Evolutionary conservation across 2,113 vertebrate genomes (phyloP).

Genomic region (Pelmatolapia mariae): DNA sequence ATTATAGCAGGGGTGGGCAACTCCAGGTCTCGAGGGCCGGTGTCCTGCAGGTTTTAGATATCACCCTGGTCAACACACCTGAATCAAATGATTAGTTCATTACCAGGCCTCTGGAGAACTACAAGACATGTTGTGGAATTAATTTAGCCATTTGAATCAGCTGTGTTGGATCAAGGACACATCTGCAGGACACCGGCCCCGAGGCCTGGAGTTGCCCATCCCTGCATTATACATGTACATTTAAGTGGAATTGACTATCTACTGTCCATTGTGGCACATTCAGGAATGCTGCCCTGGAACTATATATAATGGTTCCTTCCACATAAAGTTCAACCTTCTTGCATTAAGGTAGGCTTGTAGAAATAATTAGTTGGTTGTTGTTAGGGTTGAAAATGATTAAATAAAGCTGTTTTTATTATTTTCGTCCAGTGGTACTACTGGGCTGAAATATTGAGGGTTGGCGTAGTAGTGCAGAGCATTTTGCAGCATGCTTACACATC

Average conservation of each 20-base stretch:
- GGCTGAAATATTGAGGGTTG: background rate
- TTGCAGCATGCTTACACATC: background rate
- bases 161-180: background rate
- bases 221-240: background rate
- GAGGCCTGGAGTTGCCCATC: no score
- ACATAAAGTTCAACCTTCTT: background rate
- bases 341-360: background rate
- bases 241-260: background rate
- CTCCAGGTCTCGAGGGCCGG: background rate
- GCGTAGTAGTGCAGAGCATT: background rate
- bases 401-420: background rate
- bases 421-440: accelerated
- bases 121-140: accelerated
- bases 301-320: background rate
- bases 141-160: background rate
- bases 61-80: background rate
- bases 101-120: accelerated
- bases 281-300: background rate
- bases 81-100: background rate
- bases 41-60: background rate
- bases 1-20: accelerated
- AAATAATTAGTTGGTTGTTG: background rate
- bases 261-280: background rate
- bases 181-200: background rate
- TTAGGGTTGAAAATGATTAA: background rate